Conservation (phyloP, 2,113 vertebrate species). For the Bubo blakistoni region DNA sequence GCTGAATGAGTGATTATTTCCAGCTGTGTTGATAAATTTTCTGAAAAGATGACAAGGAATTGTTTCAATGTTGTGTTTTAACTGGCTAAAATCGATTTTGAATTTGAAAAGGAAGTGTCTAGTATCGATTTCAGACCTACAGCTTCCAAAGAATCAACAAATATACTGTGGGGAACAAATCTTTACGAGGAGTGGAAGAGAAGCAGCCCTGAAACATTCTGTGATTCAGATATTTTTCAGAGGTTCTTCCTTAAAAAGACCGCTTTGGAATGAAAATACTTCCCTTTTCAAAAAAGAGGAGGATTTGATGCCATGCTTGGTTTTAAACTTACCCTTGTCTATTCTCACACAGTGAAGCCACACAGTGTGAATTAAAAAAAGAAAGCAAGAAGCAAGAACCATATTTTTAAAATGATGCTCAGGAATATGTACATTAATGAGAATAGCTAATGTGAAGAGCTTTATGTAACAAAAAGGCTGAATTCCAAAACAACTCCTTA, state of each 20-base stretch:
- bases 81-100: background rate
- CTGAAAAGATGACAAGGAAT: background rate
- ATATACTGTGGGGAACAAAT: background rate
- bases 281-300: background rate
- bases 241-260: background rate
- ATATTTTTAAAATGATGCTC: background rate
- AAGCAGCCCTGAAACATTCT: background rate
- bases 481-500: background rate
- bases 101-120: background rate
- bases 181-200: background rate
- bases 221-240: background rate
- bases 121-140: background rate
- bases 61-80: conserved; percentile 14
- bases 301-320: background rate
- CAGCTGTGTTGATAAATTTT: conserved; percentile 18
- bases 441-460: background rate
- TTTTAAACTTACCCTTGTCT: background rate
- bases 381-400: background rate
- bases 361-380: background rate
- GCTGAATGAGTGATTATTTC: background rate
- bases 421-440: background rate
- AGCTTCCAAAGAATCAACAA: background rate
- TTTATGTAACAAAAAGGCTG: background rate
- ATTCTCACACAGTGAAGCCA: background rate
- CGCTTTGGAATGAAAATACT: background rate